phyloP scores from a whole-genome alignment of 2,113 vertebrate species.

The Notarius lentiginosus region DNA sequence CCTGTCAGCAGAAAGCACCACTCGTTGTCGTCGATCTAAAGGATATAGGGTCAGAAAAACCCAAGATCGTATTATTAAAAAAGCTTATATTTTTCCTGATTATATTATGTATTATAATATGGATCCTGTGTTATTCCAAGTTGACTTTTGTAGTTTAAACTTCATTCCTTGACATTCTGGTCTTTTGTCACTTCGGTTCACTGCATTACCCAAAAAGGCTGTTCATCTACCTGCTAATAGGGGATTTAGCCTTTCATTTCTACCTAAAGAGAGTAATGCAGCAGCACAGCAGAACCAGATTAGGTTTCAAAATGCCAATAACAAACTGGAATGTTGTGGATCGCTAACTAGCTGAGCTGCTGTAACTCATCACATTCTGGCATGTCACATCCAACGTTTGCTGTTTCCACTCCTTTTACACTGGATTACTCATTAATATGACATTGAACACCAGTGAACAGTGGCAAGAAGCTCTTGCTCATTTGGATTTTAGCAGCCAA shows the following conservation, averaged over 20 bases:
- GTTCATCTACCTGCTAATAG: too few relatives aligned
- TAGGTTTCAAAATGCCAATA: too few relatives aligned
- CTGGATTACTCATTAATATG: background rate
- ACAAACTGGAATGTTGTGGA: background rate
- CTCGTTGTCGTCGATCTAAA: slow-evolving; percentile 78
- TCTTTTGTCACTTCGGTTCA: background rate
- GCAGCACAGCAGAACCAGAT: too few relatives aligned
- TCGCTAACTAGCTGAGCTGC: background rate
- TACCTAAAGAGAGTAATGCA: too few relatives aligned
- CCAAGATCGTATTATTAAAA: background rate
- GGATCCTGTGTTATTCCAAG: background rate
- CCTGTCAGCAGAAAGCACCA: slow-evolving; percentile 88
- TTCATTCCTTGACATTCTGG: too few relatives aligned
- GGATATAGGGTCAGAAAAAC: background rate
- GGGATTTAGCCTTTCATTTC: too few relatives aligned
- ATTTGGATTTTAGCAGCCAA: background rate
- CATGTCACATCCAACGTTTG: background rate
- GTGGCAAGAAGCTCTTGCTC: background rate
- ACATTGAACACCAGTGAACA: too few relatives aligned
- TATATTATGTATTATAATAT: background rate
- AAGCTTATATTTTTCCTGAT: background rate
- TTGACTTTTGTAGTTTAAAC: too few relatives aligned
- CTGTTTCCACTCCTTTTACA: background rate
- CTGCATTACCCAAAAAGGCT: too few relatives aligned
- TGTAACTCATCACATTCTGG: background rate